Base-by-base conservation (phyloP, 2,888 invertebrate genomes). In the Seira musarum region DNA sequence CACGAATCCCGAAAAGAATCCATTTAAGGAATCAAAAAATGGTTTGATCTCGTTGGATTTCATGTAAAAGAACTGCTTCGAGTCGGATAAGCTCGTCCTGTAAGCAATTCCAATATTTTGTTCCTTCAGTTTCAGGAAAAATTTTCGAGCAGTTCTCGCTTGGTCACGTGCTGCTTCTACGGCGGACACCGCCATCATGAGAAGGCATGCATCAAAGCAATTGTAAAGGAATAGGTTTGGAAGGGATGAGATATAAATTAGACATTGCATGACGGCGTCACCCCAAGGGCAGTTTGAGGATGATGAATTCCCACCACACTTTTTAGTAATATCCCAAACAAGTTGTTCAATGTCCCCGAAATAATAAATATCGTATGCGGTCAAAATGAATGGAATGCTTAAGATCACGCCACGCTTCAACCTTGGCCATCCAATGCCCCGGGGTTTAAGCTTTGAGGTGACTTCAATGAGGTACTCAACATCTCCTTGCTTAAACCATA, bases 21-120 rank as follows among this genome's bases (percentile, higher is more conserved):
- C 57, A 21, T 74, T 74, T 21, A 74, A 19, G 3, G n/a, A 1
- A 1, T 53, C 40, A 64, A 74, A 74, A 40, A 66, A 74, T 2
- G 1, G 10, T 40, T 60, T 74, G 1, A 74, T 22, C 2, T 60
- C 40, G 10, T 17, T 60, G 21, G 6, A 13, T 1, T 19, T n/a
- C 66, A 30, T 1, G 35, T 1, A 17, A 40, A 66, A n/a, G n/a
- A 10, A 8, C 17, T 8, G 35, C 13, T 66, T 40, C n/a, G 30
- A 30, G n/a, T 25, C 17, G 1, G n/a, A n/a, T n/a, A n/a, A n/a
- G n/a, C n/a, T n/a, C n/a, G n/a, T n/a, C n/a, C n/a, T n/a, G n/a
- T n/a, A n/a, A n/a, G n/a, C n/a, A n/a, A n/a, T 15, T 6, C 8
- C 25, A 30, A 66, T 15, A 30, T 1, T n/a, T 66, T 66, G 15